Evolutionary conservation across 2,113 vertebrate species (phyloP), one percentile per base, ranked within the genome.

Genomic region (Indicator indicator): DNA sequence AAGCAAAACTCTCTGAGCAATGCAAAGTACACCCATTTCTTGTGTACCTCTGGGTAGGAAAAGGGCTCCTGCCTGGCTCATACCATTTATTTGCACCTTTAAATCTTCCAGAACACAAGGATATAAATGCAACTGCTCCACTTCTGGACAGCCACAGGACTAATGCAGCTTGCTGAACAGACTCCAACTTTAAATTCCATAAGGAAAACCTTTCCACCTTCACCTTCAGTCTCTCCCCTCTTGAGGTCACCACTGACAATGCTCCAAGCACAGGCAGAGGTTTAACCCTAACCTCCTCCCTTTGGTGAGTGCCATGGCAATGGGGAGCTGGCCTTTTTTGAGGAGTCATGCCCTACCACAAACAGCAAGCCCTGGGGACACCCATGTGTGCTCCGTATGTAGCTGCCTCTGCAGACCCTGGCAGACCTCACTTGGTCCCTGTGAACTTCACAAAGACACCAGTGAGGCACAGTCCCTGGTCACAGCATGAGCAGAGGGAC

Each of bases 341-440:
- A 40, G 30, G 46, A 5, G 27, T 21, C 14, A 7, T 3, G 10
- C 40, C 44, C n/a, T 0, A 1, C 8, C 16, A 21, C 16, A 26
- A 6, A 44, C 0, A 3, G 36, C 56, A 44, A 67, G 40, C n/a
- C 44, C 42, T 4, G 24, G 42, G 28, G 16, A 28, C 67, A 75
- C 30, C 18, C 62, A 42, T 1, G 3, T 0, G 14, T 12, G 6
- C 0, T 0, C 0, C 4, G n/a, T 36, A 56, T 15, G 48, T 11
- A 40, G 23, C 32, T 55, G 30, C 13, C 48, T 59, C 55, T 27
- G 67, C 11, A 30, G 81, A 79, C 11, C 5, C 54, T 0, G 0
- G 21, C 48, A 42, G 21, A 26, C 56, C 32, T 77, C 6, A 2
- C 50, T 63, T 2, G 1, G 23, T n/a, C 42, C 26, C 27, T 8